Conservation (phyloP, 1,140 invertebrate species). For the Hydropsyche tenuis region DNA sequence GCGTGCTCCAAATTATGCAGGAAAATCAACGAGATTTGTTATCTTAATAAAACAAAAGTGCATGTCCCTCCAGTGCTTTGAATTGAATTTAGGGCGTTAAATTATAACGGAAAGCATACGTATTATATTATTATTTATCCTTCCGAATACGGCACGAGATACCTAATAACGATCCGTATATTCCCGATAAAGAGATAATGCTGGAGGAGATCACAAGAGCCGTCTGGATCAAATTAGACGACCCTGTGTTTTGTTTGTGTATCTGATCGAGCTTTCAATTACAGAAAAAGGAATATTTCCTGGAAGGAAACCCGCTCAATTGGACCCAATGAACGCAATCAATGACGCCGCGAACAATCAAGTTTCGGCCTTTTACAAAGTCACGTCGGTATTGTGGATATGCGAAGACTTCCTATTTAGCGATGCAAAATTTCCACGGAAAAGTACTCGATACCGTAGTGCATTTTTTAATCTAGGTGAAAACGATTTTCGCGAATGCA, state of each 20-base stretch:
- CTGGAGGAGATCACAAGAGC: too few species aligned
- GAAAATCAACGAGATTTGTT: conserved; percentile 51
- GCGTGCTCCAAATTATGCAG: conserved; percentile 49
- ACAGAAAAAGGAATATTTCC: conserved; percentile 26
- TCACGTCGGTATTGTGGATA: background rate
- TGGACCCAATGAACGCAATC: conserved; percentile 46
- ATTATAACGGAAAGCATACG: background rate
- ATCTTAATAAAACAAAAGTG: conserved; percentile 52
- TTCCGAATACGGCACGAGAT: too few species aligned
- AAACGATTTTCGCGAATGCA: background rate
- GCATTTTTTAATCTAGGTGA: conserved; percentile 9
- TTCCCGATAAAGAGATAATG: too few species aligned
- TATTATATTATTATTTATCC: too few species aligned
- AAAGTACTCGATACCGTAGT: background rate
- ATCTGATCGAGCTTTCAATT: conserved; percentile 1
- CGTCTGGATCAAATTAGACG: background rate
- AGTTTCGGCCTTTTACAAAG: conserved; percentile 31
- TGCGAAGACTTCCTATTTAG: conserved; percentile 19
- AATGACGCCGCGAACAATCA: conserved; percentile 38
- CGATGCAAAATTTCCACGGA: background rate
- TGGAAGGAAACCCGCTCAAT: conserved; percentile 39
- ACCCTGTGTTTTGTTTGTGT: background rate
- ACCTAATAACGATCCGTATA: too few species aligned
- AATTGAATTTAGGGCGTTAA: conserved; percentile 22
- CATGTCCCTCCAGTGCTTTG: conserved; percentile 41